Evolutionary conservation across 2,888 invertebrate genomes (phyloP).

Genomic region (Meta bourneti): DNA sequence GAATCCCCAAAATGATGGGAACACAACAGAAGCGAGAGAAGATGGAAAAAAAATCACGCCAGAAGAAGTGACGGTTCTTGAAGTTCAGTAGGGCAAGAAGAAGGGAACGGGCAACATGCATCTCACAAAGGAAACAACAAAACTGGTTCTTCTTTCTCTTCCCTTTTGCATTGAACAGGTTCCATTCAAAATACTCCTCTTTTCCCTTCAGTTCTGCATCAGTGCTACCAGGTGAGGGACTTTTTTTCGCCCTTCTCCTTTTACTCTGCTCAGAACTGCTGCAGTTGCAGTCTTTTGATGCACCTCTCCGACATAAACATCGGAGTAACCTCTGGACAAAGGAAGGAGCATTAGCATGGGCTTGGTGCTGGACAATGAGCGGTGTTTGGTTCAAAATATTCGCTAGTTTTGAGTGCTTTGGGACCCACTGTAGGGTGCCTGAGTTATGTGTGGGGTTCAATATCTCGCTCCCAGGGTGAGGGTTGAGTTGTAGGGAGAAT

Average conservation of each 20-base stretch:
- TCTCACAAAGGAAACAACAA: slow-evolving; percentile 40
- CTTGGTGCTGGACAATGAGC: background rate
- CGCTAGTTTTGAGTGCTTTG: too few relatives aligned
- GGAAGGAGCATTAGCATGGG: background rate
- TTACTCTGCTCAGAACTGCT: too few relatives aligned
- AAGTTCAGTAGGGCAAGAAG: slow-evolving; percentile 57
- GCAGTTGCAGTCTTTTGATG: background rate
- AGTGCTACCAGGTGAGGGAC: slow-evolving; percentile 25
- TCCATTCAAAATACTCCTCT: slow-evolving; percentile 18
- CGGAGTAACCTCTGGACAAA: background rate
- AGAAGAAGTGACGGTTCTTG: slow-evolving; percentile 22
- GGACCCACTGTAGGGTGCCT: background rate
- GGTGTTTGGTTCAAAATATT: background rate
- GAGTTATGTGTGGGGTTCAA: background rate
- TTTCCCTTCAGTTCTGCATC: slow-evolving; percentile 40
- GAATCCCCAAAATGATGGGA: slow-evolving; percentile 57
- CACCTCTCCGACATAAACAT: background rate
- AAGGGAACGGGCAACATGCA: slow-evolving; percentile 16
- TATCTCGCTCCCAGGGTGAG: background rate
- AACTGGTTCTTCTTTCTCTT: slow-evolving; percentile 36
- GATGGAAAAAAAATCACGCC: background rate
- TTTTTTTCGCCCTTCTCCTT: background rate
- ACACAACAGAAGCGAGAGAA: slow-evolving; percentile 39
- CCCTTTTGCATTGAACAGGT: background rate
- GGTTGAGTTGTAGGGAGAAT: background rate